Percentiles rank a stretch among this genome's conserved stretches.
Evolutionary conservation across 2,888 invertebrate species (phyloP).

Genomic region (Luperina testacea): DNA sequence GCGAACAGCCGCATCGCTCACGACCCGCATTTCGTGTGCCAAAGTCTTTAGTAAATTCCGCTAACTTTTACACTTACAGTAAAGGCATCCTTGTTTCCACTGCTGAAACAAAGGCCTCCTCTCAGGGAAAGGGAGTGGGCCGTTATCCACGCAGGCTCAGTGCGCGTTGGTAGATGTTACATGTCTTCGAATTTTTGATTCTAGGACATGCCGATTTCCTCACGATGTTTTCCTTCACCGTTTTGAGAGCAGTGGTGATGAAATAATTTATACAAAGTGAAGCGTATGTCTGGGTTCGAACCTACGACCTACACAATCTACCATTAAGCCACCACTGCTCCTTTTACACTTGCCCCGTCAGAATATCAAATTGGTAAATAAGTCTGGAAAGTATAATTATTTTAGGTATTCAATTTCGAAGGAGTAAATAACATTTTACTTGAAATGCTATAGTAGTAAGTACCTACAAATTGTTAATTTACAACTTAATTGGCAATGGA

Average conservation of each 20-base stretch:
- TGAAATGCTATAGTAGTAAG: slow-evolving; percentile 14
- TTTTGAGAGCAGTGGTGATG: too few relatives aligned
- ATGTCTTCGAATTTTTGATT: neutral
- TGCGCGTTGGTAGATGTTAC: too few relatives aligned
- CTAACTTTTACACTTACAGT: slow-evolving; percentile 35
- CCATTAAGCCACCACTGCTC: too few relatives aligned
- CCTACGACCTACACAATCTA: too few relatives aligned
- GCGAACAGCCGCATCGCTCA: neutral
- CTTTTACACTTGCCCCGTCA: slow-evolving; percentile 35
- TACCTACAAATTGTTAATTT: slow-evolving; percentile 30
- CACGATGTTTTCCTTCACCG: neutral
- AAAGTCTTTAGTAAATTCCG: slow-evolving; percentile 27
- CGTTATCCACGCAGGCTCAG: too few relatives aligned
- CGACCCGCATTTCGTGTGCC: slow-evolving; percentile 7
- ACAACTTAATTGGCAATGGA: slow-evolving; percentile 36
- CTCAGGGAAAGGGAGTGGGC: too few relatives aligned
- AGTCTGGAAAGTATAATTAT: slow-evolving; percentile 8
- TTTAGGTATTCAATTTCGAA: slow-evolving; percentile 39
- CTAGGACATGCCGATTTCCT: neutral
- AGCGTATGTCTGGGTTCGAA: too few relatives aligned
- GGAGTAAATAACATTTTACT: slow-evolving; percentile 14
- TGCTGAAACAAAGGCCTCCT: too few relatives aligned
- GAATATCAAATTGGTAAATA: slow-evolving; percentile 56
- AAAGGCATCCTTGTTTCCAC: too few relatives aligned
- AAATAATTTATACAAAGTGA: neutral